Conservation (phyloP, 2,888 invertebrate species). For the Catocala fraxini region DNA sequence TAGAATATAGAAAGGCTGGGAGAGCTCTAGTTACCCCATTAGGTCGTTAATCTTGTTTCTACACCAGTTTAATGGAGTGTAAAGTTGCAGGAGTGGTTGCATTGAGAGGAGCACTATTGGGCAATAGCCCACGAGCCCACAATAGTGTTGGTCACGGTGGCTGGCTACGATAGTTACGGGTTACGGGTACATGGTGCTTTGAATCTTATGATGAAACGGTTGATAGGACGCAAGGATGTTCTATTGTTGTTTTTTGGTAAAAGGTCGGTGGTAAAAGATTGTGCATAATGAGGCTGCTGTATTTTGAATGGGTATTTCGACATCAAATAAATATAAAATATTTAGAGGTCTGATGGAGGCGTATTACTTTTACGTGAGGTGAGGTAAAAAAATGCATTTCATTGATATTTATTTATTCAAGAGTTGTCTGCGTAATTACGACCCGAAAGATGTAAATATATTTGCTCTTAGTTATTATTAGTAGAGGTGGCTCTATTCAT, state of each 20-base stretch:
- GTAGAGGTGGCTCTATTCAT: no score
- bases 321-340: background rate
- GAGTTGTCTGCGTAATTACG: no score
- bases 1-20: conserved; percentile 35
- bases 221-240: conserved; percentile 37
- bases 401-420: no score
- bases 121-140: conserved; percentile 29
- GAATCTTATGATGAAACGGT: conserved; percentile 39
- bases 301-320: no score
- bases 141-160: conserved; percentile 42
- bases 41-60: conserved; percentile 72
- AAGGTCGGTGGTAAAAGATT: conserved; percentile 11
- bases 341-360: background rate
- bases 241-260: conserved; percentile 17
- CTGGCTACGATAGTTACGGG: conserved; percentile 32
- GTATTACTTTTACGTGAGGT: no score
- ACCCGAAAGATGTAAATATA: no score
- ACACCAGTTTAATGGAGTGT: conserved; percentile 74
- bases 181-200: conserved; percentile 25
- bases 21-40: conserved; percentile 26
- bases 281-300: background rate
- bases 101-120: conserved; percentile 55
- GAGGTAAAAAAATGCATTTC: no score
- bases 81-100: conserved; percentile 74
- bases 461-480: no score